Evolutionary conservation across 1,140 invertebrate genomes (phyloP), one percentile per base, ranked within the genome.

Genomic region (Pseudomyrmex dendroicus): DNA sequence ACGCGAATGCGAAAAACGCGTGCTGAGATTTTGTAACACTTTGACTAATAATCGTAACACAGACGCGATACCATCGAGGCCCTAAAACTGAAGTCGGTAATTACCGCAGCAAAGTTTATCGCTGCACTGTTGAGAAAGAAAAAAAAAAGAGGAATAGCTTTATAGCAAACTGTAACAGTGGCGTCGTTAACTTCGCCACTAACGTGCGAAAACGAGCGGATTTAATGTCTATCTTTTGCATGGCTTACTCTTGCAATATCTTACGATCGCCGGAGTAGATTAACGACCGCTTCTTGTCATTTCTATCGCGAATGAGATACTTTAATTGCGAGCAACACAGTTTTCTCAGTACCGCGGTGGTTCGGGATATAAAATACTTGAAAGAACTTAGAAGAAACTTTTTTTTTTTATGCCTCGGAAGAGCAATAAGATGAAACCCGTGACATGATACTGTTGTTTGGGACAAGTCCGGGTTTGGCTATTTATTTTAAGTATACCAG

Each of bases 171-270:
- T 10, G 25, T 52, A 52, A 78, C 82, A 57, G 48, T 25, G 48
- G 10, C 22, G 54, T 52, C 83, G 66, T 82, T 84, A 80, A 67
- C 3, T 80, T 68, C 8, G 15, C 25, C 48, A 62, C 35, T 80
- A 84, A 84, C 59, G 83, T 35, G 74, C 63, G 35, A 84, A 35
- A 35, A 84, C 59, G 64, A n/a, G 64, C 48, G 44, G n/a, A 80
- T 80, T 84, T 80, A 84, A 63, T 56, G 56, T 46, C 82, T 46
- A 48, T 70, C 56, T 70, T 80, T 84, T 54, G 13, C 62, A 48
- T 59, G 59, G 13, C 48, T 70, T 64, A 5, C 44, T 54, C 25
- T 22, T 50, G 22, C 44, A 17, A 17, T 62, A 48, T 59, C 46
- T 78, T 46, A 48, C 56, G 13, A 54, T 70, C 54, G 25, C 20